These are phyloP conservation scores for Gasterosteus aculeatus DNA, from an alignment of 2,113 vertebrate species.

Conservation along the genomic window DNA sequence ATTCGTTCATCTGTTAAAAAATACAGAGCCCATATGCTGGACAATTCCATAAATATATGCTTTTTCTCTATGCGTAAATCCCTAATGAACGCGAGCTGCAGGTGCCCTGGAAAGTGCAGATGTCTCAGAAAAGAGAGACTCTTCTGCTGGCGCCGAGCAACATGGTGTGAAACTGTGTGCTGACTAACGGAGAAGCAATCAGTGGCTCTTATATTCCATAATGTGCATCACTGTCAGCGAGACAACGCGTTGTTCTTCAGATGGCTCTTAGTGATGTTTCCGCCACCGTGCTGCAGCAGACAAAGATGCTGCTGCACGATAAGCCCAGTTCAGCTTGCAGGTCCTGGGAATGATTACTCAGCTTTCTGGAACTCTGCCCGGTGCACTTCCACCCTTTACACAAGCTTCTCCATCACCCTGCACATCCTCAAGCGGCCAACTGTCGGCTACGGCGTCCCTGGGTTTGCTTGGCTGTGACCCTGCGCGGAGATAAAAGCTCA, in stretches of 20 bases:
- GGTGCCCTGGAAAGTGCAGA: slow-evolving; percentile 34
- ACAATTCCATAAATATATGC: slow-evolving; percentile 20
- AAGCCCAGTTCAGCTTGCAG: slow-evolving; percentile 45
- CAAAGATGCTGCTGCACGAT: slow-evolving; percentile 32
- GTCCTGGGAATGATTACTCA: slow-evolving; percentile 68
- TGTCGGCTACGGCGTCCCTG: background rate
- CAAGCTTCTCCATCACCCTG: slow-evolving; percentile 6
- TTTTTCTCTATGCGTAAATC: slow-evolving; percentile 41
- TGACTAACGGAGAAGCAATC: background rate
- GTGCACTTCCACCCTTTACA: slow-evolving; percentile 43
- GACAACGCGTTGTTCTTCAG: background rate
- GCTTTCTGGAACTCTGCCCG: slow-evolving; percentile 62
- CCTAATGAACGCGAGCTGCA: slow-evolving; percentile 36
- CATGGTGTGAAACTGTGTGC: background rate
- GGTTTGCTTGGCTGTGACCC: slow-evolving; percentile 34
- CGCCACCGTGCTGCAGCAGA: slow-evolving; percentile 29
- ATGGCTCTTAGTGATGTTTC: slow-evolving; percentile 6
- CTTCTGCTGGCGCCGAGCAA: background rate
- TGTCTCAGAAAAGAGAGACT: slow-evolving; percentile 32
- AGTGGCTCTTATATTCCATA: background rate
- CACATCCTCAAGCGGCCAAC: slow-evolving; percentile 6
- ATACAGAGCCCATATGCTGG: slow-evolving; percentile 2
- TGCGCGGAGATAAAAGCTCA: slow-evolving; percentile 28
- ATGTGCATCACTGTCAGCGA: background rate
- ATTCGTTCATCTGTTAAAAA: slow-evolving; percentile 7